phyloP scores from a whole-genome alignment of 2,888 invertebrate genomes.

The Maniola hyperantus region DNA sequence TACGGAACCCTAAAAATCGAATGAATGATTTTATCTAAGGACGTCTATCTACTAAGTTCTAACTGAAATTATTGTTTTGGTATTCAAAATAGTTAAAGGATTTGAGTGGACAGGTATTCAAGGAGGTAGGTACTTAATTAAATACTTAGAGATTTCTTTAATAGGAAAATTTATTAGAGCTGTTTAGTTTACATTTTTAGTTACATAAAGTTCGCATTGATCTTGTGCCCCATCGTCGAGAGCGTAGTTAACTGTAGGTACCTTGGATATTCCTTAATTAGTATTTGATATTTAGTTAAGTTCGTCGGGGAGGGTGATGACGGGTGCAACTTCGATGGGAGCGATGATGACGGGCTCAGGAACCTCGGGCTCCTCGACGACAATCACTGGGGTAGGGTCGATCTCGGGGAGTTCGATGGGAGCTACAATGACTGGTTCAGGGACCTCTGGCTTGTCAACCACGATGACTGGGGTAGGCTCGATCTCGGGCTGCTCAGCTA shows the following conservation, averaged over 20 bases:
- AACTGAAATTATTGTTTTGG: too few species aligned
- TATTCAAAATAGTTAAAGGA: too few species aligned
- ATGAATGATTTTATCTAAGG: too few species aligned
- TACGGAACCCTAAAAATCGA: too few species aligned
- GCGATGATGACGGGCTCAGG: slow-evolving; percentile 19
- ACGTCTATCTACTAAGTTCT: too few species aligned
- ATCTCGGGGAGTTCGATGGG: too few species aligned
- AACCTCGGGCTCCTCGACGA: slow-evolving; percentile 19
- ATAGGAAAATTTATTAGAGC: slow-evolving; percentile 5
- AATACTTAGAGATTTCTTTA: not conserved
- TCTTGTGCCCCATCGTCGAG: not conserved
- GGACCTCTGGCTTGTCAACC: slow-evolving; percentile 15
- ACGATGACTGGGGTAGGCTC: slow-evolving; percentile 22
- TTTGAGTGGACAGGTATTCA: too few species aligned
- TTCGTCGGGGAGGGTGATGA: slow-evolving; percentile 26
- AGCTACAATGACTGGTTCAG: slow-evolving; percentile 16
- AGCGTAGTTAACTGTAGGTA: not conserved
- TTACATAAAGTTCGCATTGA: not conserved
- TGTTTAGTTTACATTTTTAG: not conserved
- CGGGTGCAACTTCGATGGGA: slow-evolving; percentile 23
- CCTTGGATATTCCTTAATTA: not conserved
- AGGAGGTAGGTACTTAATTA: not conserved
- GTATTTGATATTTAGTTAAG: slow-evolving; percentile 21
- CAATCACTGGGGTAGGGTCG: slow-evolving; percentile 22
- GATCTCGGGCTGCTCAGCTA: slow-evolving; percentile 21